Evolutionary conservation across 2,888 invertebrate species (phyloP), one percentile per base, ranked within the genome.

Genomic region (Aleiodes alternator): DNA sequence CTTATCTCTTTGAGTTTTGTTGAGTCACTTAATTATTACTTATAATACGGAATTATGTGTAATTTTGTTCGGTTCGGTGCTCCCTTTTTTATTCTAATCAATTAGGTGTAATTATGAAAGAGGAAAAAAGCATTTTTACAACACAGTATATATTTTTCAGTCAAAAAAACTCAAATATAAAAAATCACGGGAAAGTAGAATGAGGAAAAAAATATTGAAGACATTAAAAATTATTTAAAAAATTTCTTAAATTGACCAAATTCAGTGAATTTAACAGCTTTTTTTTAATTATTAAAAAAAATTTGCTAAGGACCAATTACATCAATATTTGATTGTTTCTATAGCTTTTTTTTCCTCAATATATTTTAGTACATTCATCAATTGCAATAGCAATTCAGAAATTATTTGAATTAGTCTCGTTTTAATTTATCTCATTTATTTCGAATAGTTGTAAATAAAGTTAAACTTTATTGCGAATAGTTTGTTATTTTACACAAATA

Each of bases 381-480:
- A 55, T 55, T 16, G 55, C 43, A 55, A 55, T 55, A 7, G 55
- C 43, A 38, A 38, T 9, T 9, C 3, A 43, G 43, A 7, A 43
- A 43, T 43, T 43, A 43, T 43, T 9, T 8, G 43, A 11, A 43
- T 43, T 43, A 43, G 43, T 43, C 43, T 0, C 43, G 11, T 43
- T 43, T 23, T 11, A 57, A 57, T 29, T 57, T 57, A 57, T 57
- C 31, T 8, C 43, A 43, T 43, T 43, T 8, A 11, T 11, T 23
- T 43, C 11, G 7, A 43, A 43, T 43, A 43, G 43, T 43, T 43
- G 7, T 43, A 43, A 43, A 43, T 43, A 43, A 43, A 57, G 31
- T 61, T 1, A n/a, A 38, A 61, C 43, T 61, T 38, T 61, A 61
- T 61, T 61, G 43, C 38, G 61, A 61, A 43, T 61, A 61, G 61